phyloP scores from a whole-genome alignment of 2,797 vertebrate species.

The Dicrostonyx torquatus region DNA sequence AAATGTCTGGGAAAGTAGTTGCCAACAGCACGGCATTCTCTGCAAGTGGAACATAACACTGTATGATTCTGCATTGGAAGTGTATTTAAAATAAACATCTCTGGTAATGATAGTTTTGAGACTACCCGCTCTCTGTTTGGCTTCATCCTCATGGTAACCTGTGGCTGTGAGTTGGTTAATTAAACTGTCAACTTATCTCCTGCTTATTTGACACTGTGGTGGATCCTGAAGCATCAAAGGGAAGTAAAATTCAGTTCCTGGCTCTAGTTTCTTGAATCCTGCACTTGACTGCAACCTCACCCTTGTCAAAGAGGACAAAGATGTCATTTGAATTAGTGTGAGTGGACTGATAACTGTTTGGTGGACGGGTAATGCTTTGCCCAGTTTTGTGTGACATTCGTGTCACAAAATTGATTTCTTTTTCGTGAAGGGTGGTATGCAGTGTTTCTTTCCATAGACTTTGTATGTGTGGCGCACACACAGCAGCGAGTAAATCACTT shows the following conservation, averaged over 20 bases:
- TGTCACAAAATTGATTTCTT: not conserved
- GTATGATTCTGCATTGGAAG: not conserved
- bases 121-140: not conserved
- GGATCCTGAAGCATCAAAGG: not conserved
- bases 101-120: not conserved
- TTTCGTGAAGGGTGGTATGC: not conserved
- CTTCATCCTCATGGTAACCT: conserved; percentile 3
- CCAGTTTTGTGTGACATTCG: not conserved
- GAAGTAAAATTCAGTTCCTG: not conserved
- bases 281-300: not conserved
- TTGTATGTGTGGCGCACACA: not conserved
- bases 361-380: not conserved
- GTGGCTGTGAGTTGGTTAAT: not conserved
- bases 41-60: not conserved
- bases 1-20: not conserved
- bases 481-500: not conserved
- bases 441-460: not conserved
- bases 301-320: not conserved
- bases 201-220: not conserved
- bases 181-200: not conserved
- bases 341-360: not conserved
- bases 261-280: not conserved
- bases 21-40: not conserved
- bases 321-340: not conserved
- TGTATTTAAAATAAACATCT: conserved; percentile 14